These are phyloP conservation scores for Lithobates pipiens DNA, from an alignment of 2,797 vertebrate species.

Conservation along the genomic window DNA sequence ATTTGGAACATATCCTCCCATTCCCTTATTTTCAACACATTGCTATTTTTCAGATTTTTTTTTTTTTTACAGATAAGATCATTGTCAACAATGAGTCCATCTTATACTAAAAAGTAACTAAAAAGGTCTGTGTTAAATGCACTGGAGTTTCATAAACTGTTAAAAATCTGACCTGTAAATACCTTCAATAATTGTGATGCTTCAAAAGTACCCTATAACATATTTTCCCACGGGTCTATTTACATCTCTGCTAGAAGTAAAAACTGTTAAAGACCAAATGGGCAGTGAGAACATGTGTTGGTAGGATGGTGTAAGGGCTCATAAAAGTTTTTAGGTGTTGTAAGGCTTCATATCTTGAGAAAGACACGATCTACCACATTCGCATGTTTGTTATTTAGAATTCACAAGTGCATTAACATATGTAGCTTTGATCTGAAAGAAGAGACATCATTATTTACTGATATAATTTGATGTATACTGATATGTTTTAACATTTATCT, in stretches of 20 bases:
- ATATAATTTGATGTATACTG: no score
- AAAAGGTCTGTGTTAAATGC: background rate
- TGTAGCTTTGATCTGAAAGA: background rate
- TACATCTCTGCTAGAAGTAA: background rate
- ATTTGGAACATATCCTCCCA: no score
- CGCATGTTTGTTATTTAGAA: no score
- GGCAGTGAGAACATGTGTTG: background rate
- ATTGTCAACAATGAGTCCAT: no score
- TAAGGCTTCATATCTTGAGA: background rate
- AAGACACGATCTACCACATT: background rate
- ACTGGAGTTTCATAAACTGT: background rate
- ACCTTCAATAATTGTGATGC: background rate
- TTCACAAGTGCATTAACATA: background rate
- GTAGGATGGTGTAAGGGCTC: background rate
- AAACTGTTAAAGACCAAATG: constrained; percentile 2
- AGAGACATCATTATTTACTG: no score
- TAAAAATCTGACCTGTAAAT: background rate
- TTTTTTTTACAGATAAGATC: no score
- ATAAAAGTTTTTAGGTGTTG: background rate
- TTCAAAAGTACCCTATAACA: background rate
- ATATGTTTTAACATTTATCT: no score
- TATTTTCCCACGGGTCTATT: background rate
- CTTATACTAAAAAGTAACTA: no score
- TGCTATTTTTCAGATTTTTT: no score
- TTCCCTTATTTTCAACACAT: no score